Evolutionary conservation across 2,113 vertebrate species (phyloP).

Genomic region (Poeciliopsis prolifica): DNA sequence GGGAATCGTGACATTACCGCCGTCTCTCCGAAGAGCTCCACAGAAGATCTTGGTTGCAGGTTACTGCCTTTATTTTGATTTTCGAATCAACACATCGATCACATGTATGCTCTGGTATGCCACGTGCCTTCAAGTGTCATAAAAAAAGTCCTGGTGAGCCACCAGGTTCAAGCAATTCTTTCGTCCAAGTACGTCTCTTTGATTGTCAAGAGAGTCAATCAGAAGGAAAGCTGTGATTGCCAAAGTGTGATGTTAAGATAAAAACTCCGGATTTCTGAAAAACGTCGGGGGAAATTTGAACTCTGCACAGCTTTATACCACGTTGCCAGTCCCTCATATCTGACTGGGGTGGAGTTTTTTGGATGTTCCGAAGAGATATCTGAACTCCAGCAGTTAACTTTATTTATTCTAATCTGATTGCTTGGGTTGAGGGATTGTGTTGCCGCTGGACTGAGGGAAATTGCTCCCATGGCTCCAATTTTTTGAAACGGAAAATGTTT

Average conservation of each 20-base stretch:
- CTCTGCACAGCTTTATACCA: constrained; percentile 39
- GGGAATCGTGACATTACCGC: too few relatives aligned
- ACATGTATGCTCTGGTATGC: too few relatives aligned
- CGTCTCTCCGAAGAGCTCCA: too few relatives aligned
- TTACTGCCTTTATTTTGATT: too few relatives aligned
- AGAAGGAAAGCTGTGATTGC: neutral
- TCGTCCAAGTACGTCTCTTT: neutral
- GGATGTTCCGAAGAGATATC: constrained; percentile 44
- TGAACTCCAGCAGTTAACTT: constrained; percentile 56
- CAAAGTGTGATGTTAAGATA: neutral
- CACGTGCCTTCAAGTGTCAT: too few relatives aligned
- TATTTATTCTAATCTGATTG: constrained; percentile 72
- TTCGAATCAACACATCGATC: too few relatives aligned
- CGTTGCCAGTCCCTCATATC: constrained; percentile 36
- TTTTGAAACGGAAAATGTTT: constrained; percentile 56
- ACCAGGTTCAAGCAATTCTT: too few relatives aligned
- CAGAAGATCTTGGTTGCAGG: too few relatives aligned
- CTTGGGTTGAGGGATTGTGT: constrained; percentile 72
- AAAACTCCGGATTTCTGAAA: neutral
- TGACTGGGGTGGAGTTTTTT: constrained; percentile 49
- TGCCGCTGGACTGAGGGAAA: constrained; percentile 63
- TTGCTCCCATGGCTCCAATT: constrained; percentile 56
- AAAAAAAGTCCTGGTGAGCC: too few relatives aligned
- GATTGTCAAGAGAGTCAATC: neutral
- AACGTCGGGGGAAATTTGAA: constrained; percentile 9